phyloP scores from a whole-genome alignment of 2,797 vertebrate genomes.

The Columba guinea region DNA sequence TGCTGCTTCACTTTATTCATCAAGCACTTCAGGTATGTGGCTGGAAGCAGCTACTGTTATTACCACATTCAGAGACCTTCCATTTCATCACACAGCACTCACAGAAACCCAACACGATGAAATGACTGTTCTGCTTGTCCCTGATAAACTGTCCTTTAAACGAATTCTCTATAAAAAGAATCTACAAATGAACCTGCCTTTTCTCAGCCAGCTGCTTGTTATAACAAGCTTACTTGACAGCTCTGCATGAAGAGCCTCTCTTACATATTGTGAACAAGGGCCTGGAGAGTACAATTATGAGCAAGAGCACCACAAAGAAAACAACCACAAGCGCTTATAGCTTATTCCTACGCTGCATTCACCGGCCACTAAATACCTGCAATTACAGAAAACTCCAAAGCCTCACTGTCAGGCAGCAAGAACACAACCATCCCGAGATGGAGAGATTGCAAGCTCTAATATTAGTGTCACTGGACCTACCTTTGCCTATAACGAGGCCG shows the following conservation, averaged over 20 bases:
- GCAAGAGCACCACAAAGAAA: slow-evolving; percentile 41
- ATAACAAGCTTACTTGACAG: slow-evolving; percentile 53
- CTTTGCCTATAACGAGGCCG: slow-evolving; percentile 97
- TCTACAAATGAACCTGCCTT: slow-evolving; percentile 40
- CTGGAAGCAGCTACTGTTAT: slow-evolving; percentile 3
- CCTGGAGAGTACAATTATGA: slow-evolving; percentile 46
- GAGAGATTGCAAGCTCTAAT: neutral
- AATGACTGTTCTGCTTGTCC: neutral
- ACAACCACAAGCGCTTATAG: neutral
- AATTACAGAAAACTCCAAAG: slow-evolving; percentile 22
- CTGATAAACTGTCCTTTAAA: slow-evolving; percentile 18
- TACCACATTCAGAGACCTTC: neutral
- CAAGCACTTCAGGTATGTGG: neutral
- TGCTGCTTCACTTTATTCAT: neutral
- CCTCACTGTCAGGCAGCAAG: neutral
- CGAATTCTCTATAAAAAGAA: neutral
- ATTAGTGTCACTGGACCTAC: slow-evolving; percentile 63
- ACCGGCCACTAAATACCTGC: neutral
- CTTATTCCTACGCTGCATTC: neutral
- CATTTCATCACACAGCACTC: neutral
- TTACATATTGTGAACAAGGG: slow-evolving; percentile 28
- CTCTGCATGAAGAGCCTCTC: slow-evolving; percentile 51
- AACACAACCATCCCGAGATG: neutral
- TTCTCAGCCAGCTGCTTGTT: slow-evolving; percentile 51
- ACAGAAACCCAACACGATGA: neutral